A percentile compares a stretch with the other conserved stretches of the same genome.
phyloP scores from a whole-genome alignment of 2,888 invertebrate genomes.

The Temnothorax unifasciatus region DNA sequence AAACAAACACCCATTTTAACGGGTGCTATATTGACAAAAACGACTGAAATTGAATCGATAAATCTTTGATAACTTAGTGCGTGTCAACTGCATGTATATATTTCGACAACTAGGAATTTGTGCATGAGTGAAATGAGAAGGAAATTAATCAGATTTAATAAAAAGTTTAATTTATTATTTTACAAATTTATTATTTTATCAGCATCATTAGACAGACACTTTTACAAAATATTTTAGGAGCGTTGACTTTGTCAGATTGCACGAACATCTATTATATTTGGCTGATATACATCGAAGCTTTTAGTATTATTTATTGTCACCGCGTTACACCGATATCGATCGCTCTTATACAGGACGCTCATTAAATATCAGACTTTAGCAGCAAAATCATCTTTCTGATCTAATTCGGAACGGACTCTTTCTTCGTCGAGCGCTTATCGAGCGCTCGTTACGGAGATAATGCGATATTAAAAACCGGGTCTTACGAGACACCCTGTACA shows the following conservation, averaged over 20 bases:
- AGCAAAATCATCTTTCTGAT: constrained; percentile 36
- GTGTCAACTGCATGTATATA: not conserved
- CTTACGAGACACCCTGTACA: constrained; percentile 44
- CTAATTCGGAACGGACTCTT: constrained; percentile 38
- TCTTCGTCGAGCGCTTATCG: constrained; percentile 47
- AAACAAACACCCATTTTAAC: constrained; percentile 27
- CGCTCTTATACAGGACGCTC: not conserved
- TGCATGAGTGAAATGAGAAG: not conserved
- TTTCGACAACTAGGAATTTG: not conserved
- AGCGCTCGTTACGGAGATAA: constrained; percentile 43
- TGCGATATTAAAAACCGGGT: constrained; percentile 52
- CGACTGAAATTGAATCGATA: constrained; percentile 14
- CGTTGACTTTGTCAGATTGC: not conserved
- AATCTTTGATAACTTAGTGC: not conserved
- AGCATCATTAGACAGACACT: not conserved
- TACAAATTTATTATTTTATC: not conserved
- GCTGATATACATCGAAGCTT: constrained; percentile 24
- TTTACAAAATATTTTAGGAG: not conserved
- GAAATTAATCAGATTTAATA: not conserved
- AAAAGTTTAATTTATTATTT: constrained; percentile 2
- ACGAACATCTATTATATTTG: constrained; percentile 24
- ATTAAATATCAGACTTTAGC: constrained; percentile 46
- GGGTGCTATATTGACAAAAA: constrained; percentile 1
- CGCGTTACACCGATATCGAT: constrained; percentile 25
- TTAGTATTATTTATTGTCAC: constrained; percentile 33